Conservation (phyloP, 1,140 invertebrate species). For the Pogonognathellus flavescens region DNA sequence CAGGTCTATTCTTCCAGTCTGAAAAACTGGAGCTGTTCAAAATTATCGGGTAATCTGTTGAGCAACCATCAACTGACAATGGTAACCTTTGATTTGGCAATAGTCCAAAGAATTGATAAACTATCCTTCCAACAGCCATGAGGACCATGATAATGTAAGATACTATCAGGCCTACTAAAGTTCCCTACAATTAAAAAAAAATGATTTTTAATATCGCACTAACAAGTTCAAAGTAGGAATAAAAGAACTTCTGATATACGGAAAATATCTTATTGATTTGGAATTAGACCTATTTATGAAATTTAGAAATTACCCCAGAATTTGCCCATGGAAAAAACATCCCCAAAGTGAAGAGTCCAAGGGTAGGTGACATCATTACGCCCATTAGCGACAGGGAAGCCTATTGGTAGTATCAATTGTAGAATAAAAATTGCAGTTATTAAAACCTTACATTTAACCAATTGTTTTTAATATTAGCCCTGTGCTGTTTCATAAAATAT, state of each 20-base stretch:
- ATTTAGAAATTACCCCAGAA: slow-evolving; percentile 80
- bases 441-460: background rate
- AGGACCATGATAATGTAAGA: background rate
- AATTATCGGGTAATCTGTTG: too few relatives aligned
- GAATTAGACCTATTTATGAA: slow-evolving; percentile 77
- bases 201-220: background rate
- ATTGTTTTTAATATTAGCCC: too few relatives aligned
- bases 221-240: background rate
- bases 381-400: slow-evolving; percentile 68
- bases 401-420: background rate
- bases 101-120: background rate
- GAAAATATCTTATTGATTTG: too few relatives aligned
- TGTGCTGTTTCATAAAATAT: too few relatives aligned
- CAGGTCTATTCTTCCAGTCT: slow-evolving; percentile 37
- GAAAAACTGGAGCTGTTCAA: background rate
- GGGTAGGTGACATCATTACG: slow-evolving; percentile 78
- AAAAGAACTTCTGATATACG: background rate
- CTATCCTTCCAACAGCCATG: background rate
- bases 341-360: slow-evolving; percentile 84
- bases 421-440: background rate
- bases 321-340: slow-evolving; percentile 91
- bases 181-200: too few relatives aligned
- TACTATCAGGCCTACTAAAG: background rate
- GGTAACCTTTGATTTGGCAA: slow-evolving; percentile 58
- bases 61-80: slow-evolving; percentile 5